phyloP scores from a whole-genome alignment of 2,113 vertebrate genomes.

The Pao palembangensis region DNA sequence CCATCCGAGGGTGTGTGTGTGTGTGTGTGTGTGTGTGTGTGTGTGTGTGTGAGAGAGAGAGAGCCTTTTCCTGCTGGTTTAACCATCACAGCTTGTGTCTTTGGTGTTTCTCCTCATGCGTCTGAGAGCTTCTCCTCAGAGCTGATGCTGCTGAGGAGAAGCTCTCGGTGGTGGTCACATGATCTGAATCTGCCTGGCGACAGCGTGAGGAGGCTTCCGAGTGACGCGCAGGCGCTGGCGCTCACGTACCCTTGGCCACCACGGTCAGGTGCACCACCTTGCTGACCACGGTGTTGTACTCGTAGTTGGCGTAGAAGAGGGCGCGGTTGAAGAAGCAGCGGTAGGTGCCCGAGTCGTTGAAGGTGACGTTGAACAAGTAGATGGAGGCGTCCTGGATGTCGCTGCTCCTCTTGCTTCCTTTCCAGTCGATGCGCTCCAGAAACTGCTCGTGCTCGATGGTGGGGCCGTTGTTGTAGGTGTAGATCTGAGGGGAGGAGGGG shows the following conservation, averaged over 20 bases:
- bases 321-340: conserved; percentile 81
- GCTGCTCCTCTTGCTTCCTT: conserved; percentile 76
- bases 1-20: no score
- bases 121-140: no score
- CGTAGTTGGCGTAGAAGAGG: conserved; percentile 73
- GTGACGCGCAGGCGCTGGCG: no score
- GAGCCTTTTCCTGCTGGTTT: no score
- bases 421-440: conserved; percentile 78
- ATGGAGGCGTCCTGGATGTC: conserved; percentile 88
- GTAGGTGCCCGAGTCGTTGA: conserved; percentile 82
- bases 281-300: conserved; percentile 68
- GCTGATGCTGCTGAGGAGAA: no score
- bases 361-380: conserved; percentile 82
- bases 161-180: no score
- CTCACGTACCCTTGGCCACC: conserved; percentile 78
- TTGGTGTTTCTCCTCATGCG: no score
- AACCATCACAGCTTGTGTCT: no score
- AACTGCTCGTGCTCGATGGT: conserved; percentile 71
- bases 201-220: no score
- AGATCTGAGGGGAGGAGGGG: conserved; percentile 70
- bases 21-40: no score
- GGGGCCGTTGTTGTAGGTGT: conserved; percentile 65
- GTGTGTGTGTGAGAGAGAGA: no score
- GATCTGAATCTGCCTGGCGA: no score
- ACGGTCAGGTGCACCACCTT: conserved; percentile 81